Evolutionary conservation across 1,140 invertebrate species (phyloP).

Genomic region (Zaprionus gabonicus): DNA sequence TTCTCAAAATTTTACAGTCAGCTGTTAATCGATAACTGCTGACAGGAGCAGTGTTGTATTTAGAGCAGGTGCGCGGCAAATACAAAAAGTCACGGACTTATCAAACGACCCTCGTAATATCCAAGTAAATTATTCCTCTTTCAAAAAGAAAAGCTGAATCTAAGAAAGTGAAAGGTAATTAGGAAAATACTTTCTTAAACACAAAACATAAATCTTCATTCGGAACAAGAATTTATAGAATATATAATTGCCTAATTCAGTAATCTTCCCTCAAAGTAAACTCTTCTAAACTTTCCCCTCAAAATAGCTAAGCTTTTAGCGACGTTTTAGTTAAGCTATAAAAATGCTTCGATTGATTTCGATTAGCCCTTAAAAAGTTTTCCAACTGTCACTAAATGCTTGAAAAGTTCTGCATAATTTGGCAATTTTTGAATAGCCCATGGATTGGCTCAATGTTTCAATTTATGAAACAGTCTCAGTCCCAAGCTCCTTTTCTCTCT

Average conservation of each 20-base stretch:
- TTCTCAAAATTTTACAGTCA: too few relatives aligned
- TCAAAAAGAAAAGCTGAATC: background rate
- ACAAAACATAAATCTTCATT: background rate
- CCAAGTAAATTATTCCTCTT: too few relatives aligned
- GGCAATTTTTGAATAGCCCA: background rate
- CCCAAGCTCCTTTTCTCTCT: background rate
- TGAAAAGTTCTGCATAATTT: constrained; percentile 21
- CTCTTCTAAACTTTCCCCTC: background rate
- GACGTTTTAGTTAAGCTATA: background rate
- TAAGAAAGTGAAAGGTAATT: too few relatives aligned
- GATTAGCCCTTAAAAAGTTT: constrained; percentile 7
- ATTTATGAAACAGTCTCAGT: background rate
- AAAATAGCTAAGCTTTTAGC: background rate
- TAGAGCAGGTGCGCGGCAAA: too few relatives aligned
- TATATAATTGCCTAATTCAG: too few relatives aligned
- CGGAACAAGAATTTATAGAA: background rate
- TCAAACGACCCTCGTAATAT: too few relatives aligned
- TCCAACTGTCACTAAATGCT: constrained; percentile 2
- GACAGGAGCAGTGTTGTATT: too few relatives aligned
- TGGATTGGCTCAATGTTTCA: background rate
- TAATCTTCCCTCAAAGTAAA: too few relatives aligned
- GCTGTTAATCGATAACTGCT: too few relatives aligned
- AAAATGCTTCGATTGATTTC: background rate
- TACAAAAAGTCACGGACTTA: too few relatives aligned
- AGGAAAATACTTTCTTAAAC: too few relatives aligned